These are phyloP conservation scores for Agrochola lychnidis DNA, from an alignment of 2,888 invertebrate genomes.

Conservation along the genomic window DNA sequence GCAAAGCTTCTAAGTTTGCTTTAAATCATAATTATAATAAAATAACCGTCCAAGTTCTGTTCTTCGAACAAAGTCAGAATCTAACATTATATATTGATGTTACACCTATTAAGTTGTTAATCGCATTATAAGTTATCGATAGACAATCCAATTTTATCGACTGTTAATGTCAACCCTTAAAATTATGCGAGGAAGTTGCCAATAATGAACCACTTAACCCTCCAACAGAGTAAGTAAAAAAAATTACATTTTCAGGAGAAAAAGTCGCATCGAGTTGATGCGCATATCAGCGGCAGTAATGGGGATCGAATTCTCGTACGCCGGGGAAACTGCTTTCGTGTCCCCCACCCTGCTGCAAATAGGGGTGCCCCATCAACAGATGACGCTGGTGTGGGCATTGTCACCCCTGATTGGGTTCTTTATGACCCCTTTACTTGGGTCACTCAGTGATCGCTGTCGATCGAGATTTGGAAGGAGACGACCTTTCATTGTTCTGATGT, in stretches of 20 bases:
- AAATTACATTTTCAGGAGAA: conserved; percentile 89
- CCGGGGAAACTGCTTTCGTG: conserved; percentile 99
- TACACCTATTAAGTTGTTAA: not conserved
- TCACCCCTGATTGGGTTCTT: conserved; percentile 98
- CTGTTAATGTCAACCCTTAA: not conserved
- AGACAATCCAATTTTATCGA: not conserved
- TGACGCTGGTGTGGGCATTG: conserved; percentile 98
- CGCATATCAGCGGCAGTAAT: conserved; percentile 98
- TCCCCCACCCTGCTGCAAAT: conserved; percentile 98
- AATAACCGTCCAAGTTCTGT: not conserved
- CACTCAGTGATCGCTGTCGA: conserved; percentile 97
- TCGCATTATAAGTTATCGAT: not conserved
- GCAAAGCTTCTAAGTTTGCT: conserved; percentile 13
- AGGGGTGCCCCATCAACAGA: conserved; percentile 97
- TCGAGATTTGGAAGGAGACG: conserved; percentile 95
- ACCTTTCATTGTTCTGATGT: conserved; percentile 97
- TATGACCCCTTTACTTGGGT: conserved; percentile 97
- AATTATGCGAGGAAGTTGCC: not conserved
- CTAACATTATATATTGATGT: not conserved
- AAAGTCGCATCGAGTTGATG: conserved; percentile 95
- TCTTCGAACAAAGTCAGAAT: not conserved
- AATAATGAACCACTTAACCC: not conserved
- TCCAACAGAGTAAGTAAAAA: conserved; percentile 6
- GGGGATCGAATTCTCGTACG: conserved; percentile 99
- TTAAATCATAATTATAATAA: conserved; percentile 9